These are phyloP conservation scores for Centropyge bicolor DNA, from an alignment of 2,797 vertebrate genomes.

Conservation along the genomic window DNA sequence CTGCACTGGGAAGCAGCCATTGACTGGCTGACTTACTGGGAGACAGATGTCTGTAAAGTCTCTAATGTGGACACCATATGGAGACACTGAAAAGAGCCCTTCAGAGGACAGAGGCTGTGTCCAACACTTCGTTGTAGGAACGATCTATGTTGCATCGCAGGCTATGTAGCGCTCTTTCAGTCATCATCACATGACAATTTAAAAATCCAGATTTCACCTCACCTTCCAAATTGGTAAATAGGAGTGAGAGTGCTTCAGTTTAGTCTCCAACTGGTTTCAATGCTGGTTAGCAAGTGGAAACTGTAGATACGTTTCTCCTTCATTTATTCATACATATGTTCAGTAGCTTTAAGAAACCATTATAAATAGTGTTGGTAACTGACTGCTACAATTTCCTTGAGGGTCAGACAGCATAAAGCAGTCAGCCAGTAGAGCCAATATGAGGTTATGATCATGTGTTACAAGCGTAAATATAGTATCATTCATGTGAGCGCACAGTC, in stretches of 20 bases:
- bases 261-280: too few relatives aligned
- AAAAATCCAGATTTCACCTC: background rate
- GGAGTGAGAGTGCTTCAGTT: too few relatives aligned
- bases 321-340: background rate
- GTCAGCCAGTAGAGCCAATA: slow-evolving; percentile 20
- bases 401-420: slow-evolving; percentile 18
- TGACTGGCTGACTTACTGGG: background rate
- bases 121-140: too few relatives aligned
- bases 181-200: background rate
- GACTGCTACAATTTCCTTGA: background rate
- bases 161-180: background rate
- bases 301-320: background rate
- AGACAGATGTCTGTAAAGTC: slow-evolving; percentile 11
- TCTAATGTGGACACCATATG: slow-evolving; percentile 23
- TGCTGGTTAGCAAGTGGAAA: background rate
- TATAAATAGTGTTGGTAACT: background rate
- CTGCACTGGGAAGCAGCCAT: background rate
- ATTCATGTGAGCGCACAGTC: slow-evolving; percentile 30
- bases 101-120: too few relatives aligned
- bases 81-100: too few relatives aligned
- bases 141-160: too few relatives aligned
- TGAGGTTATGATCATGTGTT: slow-evolving; percentile 52
- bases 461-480: slow-evolving; percentile 48
- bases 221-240: too few relatives aligned
- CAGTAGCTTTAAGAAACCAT: background rate